Percentiles rank a stretch among this genome's conserved stretches.
Conservation (phyloP, 1,140 invertebrate species). For the Zaprionus africanus region DNA sequence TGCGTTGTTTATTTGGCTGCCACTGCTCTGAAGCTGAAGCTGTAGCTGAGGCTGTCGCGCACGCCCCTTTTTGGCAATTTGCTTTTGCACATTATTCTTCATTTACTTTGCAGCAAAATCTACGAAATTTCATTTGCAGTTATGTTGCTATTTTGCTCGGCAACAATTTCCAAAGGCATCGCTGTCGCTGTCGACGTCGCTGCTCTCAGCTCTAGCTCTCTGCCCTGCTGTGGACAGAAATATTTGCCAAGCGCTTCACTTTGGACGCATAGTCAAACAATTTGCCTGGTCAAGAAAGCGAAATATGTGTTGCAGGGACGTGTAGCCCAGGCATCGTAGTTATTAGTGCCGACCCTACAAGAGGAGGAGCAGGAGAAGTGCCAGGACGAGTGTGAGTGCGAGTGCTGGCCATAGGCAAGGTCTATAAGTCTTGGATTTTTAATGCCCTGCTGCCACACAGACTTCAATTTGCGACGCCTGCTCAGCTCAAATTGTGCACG, state of each 20-base stretch:
- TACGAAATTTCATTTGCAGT: slow-evolving; percentile 81
- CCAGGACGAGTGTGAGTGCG: not conserved
- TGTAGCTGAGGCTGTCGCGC: slow-evolving; percentile 4
- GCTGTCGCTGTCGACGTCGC: not conserved
- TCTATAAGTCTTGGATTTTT: slow-evolving; percentile 26
- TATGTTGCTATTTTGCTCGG: slow-evolving; percentile 71
- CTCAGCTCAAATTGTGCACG: slow-evolving; percentile 59
- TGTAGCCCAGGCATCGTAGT: slow-evolving; percentile 12
- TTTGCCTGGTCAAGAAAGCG: slow-evolving; percentile 53
- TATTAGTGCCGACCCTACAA: slow-evolving; percentile 36
- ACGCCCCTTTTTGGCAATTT: slow-evolving; percentile 63
- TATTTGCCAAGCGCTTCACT: slow-evolving; percentile 77
- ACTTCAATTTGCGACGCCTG: slow-evolving; percentile 34
- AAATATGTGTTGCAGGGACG: slow-evolving; percentile 50
- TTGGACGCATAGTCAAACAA: slow-evolving; percentile 76
- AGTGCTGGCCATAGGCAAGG: not conserved
- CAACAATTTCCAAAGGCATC: slow-evolving; percentile 33
- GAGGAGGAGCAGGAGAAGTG: not conserved
- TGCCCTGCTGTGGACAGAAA: slow-evolving; percentile 52
- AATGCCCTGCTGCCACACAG: slow-evolving; percentile 25
- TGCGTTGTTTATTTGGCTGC: slow-evolving; percentile 13
- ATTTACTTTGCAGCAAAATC: slow-evolving; percentile 78
- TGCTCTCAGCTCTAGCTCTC: not conserved
- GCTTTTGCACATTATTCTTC: slow-evolving; percentile 80
- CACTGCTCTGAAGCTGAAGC: not conserved